Evolutionary conservation across 2,113 vertebrate species (phyloP).

Genomic region (Thinocorus orbignyianus): DNA sequence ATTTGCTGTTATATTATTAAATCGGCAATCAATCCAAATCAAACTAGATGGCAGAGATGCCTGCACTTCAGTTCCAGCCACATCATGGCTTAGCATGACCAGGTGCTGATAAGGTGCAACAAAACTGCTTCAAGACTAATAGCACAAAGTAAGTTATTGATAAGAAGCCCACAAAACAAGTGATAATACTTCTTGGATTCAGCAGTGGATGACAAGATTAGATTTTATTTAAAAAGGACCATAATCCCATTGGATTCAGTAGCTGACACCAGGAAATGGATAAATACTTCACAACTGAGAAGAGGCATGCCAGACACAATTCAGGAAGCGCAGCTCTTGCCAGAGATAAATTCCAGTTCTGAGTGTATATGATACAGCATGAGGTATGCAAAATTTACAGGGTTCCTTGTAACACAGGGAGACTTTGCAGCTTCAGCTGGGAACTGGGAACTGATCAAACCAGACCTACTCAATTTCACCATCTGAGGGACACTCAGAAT

Average conservation of each 20-base stretch:
- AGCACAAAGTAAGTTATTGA: neutral
- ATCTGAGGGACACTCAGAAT: neutral
- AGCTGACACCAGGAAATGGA: conserved; percentile 16
- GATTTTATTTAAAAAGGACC: conserved; percentile 1
- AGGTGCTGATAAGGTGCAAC: neutral
- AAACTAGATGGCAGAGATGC: neutral
- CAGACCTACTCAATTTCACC: neutral
- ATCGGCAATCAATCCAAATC: conserved; percentile 10
- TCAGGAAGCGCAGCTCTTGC: neutral
- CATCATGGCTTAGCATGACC: neutral
- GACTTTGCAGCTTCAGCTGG: neutral
- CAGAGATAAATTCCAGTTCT: conserved; percentile 31
- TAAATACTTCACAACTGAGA: conserved; percentile 17
- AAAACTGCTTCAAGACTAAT: neutral
- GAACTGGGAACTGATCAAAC: neutral
- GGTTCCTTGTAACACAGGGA: neutral
- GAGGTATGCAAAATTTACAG: conserved; percentile 12
- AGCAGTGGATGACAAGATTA: neutral
- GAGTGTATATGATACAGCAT: neutral
- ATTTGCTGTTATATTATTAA: conserved; percentile 18
- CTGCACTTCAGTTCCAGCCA: neutral
- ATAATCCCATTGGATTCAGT: neutral
- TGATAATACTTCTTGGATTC: neutral
- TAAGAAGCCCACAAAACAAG: neutral
- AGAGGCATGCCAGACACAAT: conserved; percentile 1